These are phyloP conservation scores for Anhinga rufa DNA, from an alignment of 2,113 vertebrate species.

Conservation along the genomic window DNA sequence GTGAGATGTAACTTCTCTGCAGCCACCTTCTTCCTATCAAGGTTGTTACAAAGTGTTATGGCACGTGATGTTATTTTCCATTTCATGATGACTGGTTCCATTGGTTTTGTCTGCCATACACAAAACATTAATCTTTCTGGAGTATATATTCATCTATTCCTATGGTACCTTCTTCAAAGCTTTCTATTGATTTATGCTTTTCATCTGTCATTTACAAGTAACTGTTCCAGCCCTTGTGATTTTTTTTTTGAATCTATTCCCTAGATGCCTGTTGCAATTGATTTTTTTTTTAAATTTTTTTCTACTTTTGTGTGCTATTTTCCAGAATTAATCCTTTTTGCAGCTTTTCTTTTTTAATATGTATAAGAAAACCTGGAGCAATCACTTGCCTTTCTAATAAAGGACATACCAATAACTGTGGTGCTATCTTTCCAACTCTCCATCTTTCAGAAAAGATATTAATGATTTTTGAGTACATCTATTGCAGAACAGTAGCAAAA, in stretches of 20 bases:
- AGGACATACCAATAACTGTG: background rate
- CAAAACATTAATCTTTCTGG: background rate
- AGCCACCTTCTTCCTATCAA: background rate
- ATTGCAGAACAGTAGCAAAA: background rate
- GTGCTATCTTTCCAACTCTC: background rate
- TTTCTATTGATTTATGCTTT: constrained; percentile 48
- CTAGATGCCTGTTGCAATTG: constrained; percentile 15
- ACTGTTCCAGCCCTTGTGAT: background rate
- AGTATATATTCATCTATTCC: constrained; percentile 7
- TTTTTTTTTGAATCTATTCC: background rate
- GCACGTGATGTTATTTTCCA: background rate
- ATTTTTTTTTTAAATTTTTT: background rate
- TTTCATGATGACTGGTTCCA: background rate
- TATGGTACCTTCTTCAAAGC: constrained; percentile 24
- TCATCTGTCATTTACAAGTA: constrained; percentile 38
- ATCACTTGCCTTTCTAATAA: background rate
- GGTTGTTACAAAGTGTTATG: background rate
- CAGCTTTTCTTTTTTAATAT: background rate
- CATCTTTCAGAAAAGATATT: background rate
- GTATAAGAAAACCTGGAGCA: background rate
- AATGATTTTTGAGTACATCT: constrained; percentile 19
- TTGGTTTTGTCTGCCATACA: background rate
- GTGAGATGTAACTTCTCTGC: background rate
- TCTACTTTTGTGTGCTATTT: background rate
- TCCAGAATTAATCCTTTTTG: constrained; percentile 41